Base-by-base conservation (phyloP, 2,113 vertebrate species). In the Perca flavescens region DNA sequence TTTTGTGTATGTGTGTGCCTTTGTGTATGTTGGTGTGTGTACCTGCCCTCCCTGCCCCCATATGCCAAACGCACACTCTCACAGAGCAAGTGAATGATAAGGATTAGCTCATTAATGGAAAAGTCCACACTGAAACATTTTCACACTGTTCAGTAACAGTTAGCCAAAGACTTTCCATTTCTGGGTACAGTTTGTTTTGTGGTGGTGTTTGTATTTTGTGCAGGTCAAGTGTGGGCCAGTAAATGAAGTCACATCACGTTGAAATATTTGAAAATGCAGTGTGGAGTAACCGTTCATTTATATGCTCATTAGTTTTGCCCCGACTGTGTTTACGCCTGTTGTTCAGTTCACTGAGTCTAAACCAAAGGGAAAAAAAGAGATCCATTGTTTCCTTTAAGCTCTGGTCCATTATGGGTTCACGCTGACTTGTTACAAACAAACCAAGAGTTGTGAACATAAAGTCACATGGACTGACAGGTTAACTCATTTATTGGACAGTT, bases 381-480 rank as follows among this genome's bases (percentile, higher is more conserved):
- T 69, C 34, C 50, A 67, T 68, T 73, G 31, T 75, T 81, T 79
- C 6, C 49, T 60, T 47, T 84, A 52, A 43, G 74, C 82, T 79
- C 25, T 16, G 21, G 34, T 66, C 19, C 53, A 70, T 63, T 74
- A 50, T 16, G 3, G 13, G 22, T 56, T 83, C 12, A 7, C 3
- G 2, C 21, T 58, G 54, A 81, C 49, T 79, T 81, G 71, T 83
- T 76, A 40, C 77, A 82, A 82, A 64, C 74, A 75, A 86, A 72
- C 54, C 56, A 15, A 43, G 21, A 60, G 61, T 57, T 43, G 56
- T 68, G 74, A 61, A 74, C 74, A 70, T 49, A 10, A 49, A 74
- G 65, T 75, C 46, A n/a, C 65, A 43, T 52, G 36, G n/a, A 67
- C 36, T 68, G 50, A 65, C 22, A 53, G 31, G 77, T 57, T 43